phyloP scores from a whole-genome alignment of 2,888 invertebrate species.

The Rhopalosiphum nymphaeae region DNA sequence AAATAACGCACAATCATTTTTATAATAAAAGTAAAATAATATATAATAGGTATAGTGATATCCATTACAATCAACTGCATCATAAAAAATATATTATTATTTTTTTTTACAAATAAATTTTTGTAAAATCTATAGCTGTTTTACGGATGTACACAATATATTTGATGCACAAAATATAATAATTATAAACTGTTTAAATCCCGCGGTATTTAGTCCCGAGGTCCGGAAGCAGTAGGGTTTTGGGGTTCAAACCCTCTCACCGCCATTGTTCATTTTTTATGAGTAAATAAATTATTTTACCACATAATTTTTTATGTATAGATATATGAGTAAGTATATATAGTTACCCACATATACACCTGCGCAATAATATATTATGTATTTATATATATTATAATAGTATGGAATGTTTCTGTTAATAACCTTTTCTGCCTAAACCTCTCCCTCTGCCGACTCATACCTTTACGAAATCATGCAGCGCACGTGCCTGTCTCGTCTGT shows the following conservation, averaged over 20 bases:
- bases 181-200: neutral
- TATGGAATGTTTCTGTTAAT: neutral
- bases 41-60: neutral
- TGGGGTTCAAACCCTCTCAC: neutral
- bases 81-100: neutral
- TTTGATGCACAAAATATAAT: neutral
- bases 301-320: neutral
- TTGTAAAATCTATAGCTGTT: neutral
- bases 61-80: neutral
- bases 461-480: neutral
- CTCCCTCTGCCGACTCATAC: neutral
- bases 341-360: neutral
- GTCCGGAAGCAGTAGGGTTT: neutral
- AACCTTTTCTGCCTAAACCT: neutral
- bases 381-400: neutral
- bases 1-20: too few relatives aligned
- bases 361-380: too few relatives aligned
- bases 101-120: neutral
- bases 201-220: neutral
- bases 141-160: neutral
- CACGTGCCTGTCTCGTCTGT: neutral
- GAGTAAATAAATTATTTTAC: neutral
- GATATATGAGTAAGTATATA: neutral
- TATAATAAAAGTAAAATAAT: neutral
- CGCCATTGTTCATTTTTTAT: neutral